Base-by-base conservation (phyloP, 2,888 invertebrate species). In the Eurytoma adleriae region DNA sequence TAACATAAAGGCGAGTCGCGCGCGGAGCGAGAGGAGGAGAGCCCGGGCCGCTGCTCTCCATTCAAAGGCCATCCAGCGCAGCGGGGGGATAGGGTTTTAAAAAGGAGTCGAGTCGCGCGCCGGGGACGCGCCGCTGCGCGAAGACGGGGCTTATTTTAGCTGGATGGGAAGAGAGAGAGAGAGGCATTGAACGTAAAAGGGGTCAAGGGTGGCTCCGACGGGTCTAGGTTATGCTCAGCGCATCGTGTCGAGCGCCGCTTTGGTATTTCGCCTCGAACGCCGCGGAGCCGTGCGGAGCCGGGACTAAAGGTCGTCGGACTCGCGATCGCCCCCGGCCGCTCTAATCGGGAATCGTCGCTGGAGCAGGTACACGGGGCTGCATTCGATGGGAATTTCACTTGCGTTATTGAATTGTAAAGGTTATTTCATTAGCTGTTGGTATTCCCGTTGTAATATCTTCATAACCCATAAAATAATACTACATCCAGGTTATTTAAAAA, bases 161-260 rank as follows among this genome's bases (percentile, higher is more conserved):
- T 7, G 40, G 75, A 40, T n/a, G 1, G 59, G 52, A 18, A 61
- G 48, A 62, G 56, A 54, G 74, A 54, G 27, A 67, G 52, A 24
- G 74, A 79, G 79, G 75, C 75, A 71, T 71, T 80, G 79, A 75
- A 76, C 79, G 79, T 61, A 61, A 75, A 80, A 76, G 75, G 54
- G 75, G 79, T 80, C 79, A 80, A 79, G 79, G 73, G 74, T 79
- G 74, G 12, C 7, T 40, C 64, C 5, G 18, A 4, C 4, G 64
- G 62, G 79, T 68, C 79, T 79, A 50, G 69, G 73, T 62, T 73
- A 73, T 74, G 73, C 68, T 66, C n/a, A n/a, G 78, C 48, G 48
- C 78, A n/a, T 66, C 61, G 68, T 18, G n/a, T n/a, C n/a, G 48
- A 50, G 59, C 71, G 50, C 48, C 16, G 72, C 67, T 67, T 67